These are phyloP conservation scores for Phalacrocorax carbo DNA, from an alignment of 2,113 vertebrate species.

Conservation along the genomic window DNA sequence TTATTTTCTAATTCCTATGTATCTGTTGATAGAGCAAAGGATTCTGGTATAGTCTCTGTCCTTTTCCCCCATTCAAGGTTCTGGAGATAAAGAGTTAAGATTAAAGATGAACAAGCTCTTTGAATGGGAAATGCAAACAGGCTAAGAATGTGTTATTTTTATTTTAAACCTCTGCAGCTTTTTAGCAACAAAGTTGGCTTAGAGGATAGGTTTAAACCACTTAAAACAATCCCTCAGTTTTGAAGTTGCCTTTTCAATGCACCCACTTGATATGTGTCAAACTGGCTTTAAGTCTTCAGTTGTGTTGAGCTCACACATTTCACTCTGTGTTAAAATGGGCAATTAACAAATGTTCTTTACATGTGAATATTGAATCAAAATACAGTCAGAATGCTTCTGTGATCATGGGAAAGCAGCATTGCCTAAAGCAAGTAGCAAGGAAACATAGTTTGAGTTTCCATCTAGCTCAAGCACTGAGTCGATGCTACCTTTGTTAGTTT, in stretches of 20 bases:
- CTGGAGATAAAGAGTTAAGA: conserved; percentile 68
- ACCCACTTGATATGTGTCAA: not conserved
- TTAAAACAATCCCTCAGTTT: conserved; percentile 44
- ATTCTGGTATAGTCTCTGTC: conserved; percentile 62
- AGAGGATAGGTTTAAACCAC: conserved; percentile 55
- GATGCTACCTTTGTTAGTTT: not conserved
- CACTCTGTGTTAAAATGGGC: not conserved
- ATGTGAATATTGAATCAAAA: not conserved
- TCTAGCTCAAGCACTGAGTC: not conserved
- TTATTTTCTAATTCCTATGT: conserved; percentile 80
- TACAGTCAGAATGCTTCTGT: not conserved
- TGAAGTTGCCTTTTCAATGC: conserved; percentile 44
- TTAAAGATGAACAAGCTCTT: conserved; percentile 66
- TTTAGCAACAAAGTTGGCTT: conserved; percentile 49
- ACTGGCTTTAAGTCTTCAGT: not conserved
- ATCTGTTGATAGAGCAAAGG: conserved; percentile 69
- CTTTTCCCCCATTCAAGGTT: conserved; percentile 37
- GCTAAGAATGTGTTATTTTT: conserved; percentile 44
- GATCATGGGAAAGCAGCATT: not conserved
- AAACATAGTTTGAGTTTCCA: not conserved
- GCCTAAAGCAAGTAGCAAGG: not conserved
- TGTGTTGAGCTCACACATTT: not conserved
- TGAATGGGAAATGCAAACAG: conserved; percentile 59
- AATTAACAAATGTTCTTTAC: conserved; percentile 19
- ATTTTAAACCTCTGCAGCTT: conserved; percentile 59